These are phyloP conservation scores for Nibea albiflora DNA, from an alignment of 2,113 vertebrate genomes.

Conservation along the genomic window DNA sequence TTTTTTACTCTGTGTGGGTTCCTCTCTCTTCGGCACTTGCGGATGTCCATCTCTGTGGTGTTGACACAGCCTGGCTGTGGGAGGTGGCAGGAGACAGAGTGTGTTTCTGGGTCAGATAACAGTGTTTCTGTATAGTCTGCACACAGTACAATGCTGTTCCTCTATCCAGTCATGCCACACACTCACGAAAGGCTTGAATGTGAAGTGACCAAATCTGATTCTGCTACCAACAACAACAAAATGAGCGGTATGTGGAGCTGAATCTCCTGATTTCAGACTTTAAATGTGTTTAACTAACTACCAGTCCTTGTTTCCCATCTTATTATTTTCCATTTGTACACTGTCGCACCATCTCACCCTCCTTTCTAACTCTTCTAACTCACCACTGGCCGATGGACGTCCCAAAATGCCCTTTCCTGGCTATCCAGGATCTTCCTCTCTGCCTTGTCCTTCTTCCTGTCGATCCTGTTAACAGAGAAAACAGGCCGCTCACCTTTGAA, in stretches of 20 bases:
- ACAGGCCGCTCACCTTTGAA: constrained; percentile 12
- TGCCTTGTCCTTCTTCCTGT: constrained; percentile 97
- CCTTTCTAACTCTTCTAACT: constrained; percentile 60
- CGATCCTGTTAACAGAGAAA: constrained; percentile 85
- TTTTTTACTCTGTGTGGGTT: constrained; percentile 97
- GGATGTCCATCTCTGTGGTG: constrained; percentile 98
- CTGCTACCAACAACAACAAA: constrained; percentile 27
- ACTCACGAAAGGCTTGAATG: constrained; percentile 39
- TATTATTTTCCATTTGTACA: neutral
- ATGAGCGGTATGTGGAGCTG: constrained; percentile 7
- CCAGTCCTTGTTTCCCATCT: neutral
- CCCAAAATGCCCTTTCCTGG: constrained; percentile 98
- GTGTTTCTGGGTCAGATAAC: constrained; percentile 60
- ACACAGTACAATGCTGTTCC: constrained; percentile 37
- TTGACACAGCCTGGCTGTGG: constrained; percentile 96
- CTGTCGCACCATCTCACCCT: neutral
- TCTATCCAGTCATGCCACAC: constrained; percentile 20
- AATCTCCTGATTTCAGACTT: constrained; percentile 27
- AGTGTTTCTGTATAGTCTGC: constrained; percentile 39
- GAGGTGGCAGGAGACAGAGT: constrained; percentile 48
- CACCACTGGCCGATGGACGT: constrained; percentile 97
- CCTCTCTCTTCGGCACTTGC: constrained; percentile 95
- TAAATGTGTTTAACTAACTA: neutral
- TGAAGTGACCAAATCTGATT: constrained; percentile 54
- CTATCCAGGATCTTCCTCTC: constrained; percentile 98